Conservation (phyloP, 2,888 invertebrate species). For the Dolichomitus sp. region DNA sequence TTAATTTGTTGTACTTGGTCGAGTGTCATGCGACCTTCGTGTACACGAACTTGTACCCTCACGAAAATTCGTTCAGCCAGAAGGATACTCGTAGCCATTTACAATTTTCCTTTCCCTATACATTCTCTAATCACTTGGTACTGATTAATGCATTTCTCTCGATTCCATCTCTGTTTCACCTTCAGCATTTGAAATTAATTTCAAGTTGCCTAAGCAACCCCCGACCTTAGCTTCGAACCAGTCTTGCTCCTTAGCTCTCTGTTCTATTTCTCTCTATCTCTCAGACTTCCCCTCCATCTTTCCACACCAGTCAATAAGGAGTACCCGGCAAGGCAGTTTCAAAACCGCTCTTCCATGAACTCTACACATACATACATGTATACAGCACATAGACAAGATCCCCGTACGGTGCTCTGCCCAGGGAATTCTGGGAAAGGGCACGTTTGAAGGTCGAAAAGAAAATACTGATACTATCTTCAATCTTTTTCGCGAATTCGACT, state of each 20-base stretch:
- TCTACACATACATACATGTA: slow-evolving; percentile 14
- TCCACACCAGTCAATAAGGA: slow-evolving; percentile 82
- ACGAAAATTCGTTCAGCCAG: neutral
- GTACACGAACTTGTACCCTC: neutral
- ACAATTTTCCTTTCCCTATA: neutral
- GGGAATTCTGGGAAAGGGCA: slow-evolving; percentile 20
- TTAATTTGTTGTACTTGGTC: slow-evolving; percentile 15
- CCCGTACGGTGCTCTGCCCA: slow-evolving; percentile 7
- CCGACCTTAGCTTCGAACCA: slow-evolving; percentile 60
- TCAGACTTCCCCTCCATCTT: slow-evolving; percentile 69
- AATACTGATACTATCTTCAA: neutral
- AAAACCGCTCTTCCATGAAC: slow-evolving; percentile 74
- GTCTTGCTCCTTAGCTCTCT: slow-evolving; percentile 17
- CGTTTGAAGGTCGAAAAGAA: neutral
- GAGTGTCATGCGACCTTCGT: neutral
- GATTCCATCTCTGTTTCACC: slow-evolving; percentile 51
- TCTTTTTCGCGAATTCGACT: neutral
- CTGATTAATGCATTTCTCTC: neutral
- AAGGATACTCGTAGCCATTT: neutral
- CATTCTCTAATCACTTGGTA: slow-evolving; percentile 16
- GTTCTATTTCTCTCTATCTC: slow-evolving; percentile 54
- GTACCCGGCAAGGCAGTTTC: slow-evolving; percentile 82
- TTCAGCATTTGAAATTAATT: slow-evolving; percentile 82
- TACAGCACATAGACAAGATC: slow-evolving; percentile 12
- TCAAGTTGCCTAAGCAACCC: slow-evolving; percentile 82